A percentile compares a stretch with the other conserved stretches of the same genome.
Conservation (phyloP, 2,113 vertebrate species). For the Budorcas taxicolor region DNA sequence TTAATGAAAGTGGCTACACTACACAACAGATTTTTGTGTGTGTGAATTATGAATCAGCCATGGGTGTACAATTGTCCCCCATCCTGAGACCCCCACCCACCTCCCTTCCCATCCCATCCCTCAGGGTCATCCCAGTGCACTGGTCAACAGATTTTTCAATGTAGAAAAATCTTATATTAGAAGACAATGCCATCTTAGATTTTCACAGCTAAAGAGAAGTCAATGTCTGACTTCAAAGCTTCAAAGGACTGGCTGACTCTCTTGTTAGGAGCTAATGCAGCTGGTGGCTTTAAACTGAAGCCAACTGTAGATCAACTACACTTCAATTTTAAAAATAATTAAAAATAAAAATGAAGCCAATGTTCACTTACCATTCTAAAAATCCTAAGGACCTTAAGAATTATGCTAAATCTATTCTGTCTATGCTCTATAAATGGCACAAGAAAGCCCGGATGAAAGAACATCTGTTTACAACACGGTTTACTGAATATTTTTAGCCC, state of each 20-base stretch:
- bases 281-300: neutral
- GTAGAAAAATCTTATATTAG: neutral
- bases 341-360: neutral
- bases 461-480: neutral
- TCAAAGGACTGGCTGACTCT: neutral
- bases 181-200: too few species aligned
- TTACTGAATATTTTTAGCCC: neutral
- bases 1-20: neutral
- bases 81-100: neutral
- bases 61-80: neutral
- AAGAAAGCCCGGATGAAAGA: neutral
- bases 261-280: neutral
- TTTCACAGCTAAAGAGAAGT: neutral
- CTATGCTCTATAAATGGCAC: neutral
- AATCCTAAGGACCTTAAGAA: neutral
- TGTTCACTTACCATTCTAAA: neutral
- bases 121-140: neutral
- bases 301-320: neutral
- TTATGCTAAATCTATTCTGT: neutral
- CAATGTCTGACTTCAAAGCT: neutral
- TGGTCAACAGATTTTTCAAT: neutral
- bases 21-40: neutral
- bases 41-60: neutral
- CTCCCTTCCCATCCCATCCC: neutral
- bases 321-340: neutral